A percentile compares a stretch with the other conserved stretches of the same genome.
These are phyloP conservation scores for Tautogolabrus adspersus DNA, from an alignment of 2,113 vertebrate genomes.

Conservation along the genomic window DNA sequence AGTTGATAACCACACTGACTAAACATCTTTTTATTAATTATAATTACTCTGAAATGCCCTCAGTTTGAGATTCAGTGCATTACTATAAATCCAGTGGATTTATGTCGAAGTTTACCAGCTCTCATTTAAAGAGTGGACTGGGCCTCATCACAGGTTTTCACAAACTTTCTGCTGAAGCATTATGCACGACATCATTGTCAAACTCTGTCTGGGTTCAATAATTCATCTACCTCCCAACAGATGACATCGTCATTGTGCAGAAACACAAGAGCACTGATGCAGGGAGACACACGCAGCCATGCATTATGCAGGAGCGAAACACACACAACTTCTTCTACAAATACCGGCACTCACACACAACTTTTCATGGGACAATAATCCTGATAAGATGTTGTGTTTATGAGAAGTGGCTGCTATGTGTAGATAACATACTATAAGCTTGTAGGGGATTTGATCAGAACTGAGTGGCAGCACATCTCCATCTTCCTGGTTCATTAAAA, in stretches of 20 bases:
- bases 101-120: too few relatives aligned
- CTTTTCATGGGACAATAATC: conserved; percentile 45
- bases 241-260: conserved; percentile 39
- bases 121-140: conserved; percentile 3
- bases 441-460: conserved; percentile 59
- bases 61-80: neutral
- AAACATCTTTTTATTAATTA: conserved; percentile 2
- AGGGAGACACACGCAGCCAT: conserved; percentile 9
- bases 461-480: conserved; percentile 61
- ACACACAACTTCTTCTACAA: neutral
- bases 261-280: conserved; percentile 14
- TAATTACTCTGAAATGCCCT: neutral
- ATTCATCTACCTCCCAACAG: conserved; percentile 24
- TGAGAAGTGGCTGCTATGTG: conserved; percentile 50
- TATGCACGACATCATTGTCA: conserved; percentile 49
- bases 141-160: conserved; percentile 35
- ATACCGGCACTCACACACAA: neutral
- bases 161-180: conserved; percentile 31
- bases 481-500: conserved; percentile 65
- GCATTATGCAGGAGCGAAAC: neutral
- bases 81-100: too few relatives aligned
- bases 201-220: conserved; percentile 30
- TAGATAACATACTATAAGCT: conserved; percentile 62
- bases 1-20: neutral
- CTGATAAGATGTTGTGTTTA: conserved; percentile 47